Base-by-base conservation (phyloP, 2,113 vertebrate genomes). In the Rhinogobius similis region DNA sequence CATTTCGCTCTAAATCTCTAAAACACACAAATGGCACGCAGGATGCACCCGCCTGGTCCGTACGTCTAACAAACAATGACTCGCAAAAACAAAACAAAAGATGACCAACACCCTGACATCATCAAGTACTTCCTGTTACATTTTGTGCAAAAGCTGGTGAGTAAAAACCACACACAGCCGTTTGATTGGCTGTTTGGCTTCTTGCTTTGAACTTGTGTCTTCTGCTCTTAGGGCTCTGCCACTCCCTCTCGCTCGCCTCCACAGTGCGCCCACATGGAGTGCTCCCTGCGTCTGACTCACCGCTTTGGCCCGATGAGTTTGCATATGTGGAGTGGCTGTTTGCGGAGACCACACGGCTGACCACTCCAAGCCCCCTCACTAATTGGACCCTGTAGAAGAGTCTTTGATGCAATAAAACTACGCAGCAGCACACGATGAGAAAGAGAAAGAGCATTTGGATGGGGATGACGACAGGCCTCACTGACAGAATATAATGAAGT, bases 211-310 rank as follows among this genome's bases (percentile, higher is more conserved):
- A 81, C 67, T 68, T 1, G 4, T 7, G 4, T 1, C 32, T 43
- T 56, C 38, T 27, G 53, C 36, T 18, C 48, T 53, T 50, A n/a
- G 0, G 9, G 61, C 21, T 39, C 62, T 76, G 78, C 26, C 11
- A 52, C 50, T 41, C 67, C 11, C 23, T 43, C 23, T 63, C 24
- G 52, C 27, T 43, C n/a, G n/a, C 67, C 72, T 70, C 58, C 44
- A 5, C 75, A 64, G 67, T 67, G 70, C 84, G 68, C 65, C 73
- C 79, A 81, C 83, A 64, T 46, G 2, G 72, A 81, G 78, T 65
- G 78, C 62, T 72, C 77, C 82, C 78, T 75, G 38, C 75, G 11
- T 86, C 68, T 88, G 85, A 88, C 63, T 80, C 74, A 87, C 63
- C 61, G 61, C 59, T 61, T 43, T 29, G 56, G 29, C 67, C 70